Base-by-base conservation (phyloP, 2,888 invertebrate genomes). In the Nemotelus nigrinus region DNA sequence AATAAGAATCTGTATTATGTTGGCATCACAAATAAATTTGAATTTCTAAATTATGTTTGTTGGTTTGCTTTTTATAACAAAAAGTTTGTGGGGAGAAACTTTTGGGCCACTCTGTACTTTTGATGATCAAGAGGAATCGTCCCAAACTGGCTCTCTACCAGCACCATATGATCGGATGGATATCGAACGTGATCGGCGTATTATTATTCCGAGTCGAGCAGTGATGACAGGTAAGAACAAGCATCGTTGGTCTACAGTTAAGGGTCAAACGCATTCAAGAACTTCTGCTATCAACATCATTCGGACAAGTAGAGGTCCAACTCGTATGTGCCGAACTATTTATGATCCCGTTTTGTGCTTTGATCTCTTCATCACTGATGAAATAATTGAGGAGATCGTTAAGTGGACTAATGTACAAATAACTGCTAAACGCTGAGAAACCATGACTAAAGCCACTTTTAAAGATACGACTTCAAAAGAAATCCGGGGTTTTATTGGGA, bases 401-500 rank as follows among this genome's bases (percentile, higher is more conserved):
- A 63, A 63, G 63, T 63, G 41, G 43, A 63, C 63, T n/a, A 58
- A 58, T 10, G 53, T 53, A 53, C 7, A 53, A 53, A 53, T 10
- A 10, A 53, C 10, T 7, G 53, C 53, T 1, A 58, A 58, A 58
- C 58, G 25, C n/a, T 45, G 6, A 47, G 48, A 65, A 47, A 45
- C 0, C n/a, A 65, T 45, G 47, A 10, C 47, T n/a, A 47, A 65
- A 47, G 64, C 64, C 65, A 45, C 65, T 47, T 64, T 64, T 64
- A 78, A 75, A 76, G 63, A 77, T 74, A 79, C 80, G 58, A 64
- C 75, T 76, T 74, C 45, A 76, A 60, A 58, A 72, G 82, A 81
- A 80, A 80, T 83, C 53, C 77, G 78, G 45, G 82, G 81, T 68
- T 79, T 81, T n/a, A 77, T 82, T 48, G 82, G 81, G 8, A 72